Evolutionary conservation across 2,888 invertebrate genomes (phyloP).

Genomic region (Tanytarsus gracilentus): DNA sequence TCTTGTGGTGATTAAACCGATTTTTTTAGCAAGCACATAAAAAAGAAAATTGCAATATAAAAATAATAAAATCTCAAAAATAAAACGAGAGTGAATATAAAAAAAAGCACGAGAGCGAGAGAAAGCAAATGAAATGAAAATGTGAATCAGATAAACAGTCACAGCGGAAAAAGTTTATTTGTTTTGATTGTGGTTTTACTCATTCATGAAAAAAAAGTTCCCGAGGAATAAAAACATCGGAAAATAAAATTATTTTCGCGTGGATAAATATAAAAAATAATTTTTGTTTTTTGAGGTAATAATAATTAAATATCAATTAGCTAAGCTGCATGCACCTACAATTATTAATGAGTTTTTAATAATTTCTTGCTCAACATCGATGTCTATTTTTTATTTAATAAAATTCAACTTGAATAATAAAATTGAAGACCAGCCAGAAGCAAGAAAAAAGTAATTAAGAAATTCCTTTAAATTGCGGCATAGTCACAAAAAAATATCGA

Average conservation of each 20-base stretch:
- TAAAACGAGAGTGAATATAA: neutral
- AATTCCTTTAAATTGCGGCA: conserved; percentile 14
- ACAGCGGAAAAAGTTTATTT: conserved; percentile 12
- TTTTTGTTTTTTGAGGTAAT: neutral
- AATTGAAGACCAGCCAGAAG: no score
- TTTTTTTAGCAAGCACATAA: neutral
- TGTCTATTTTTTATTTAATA: no score
- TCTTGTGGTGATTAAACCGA: neutral
- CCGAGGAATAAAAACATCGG: neutral
- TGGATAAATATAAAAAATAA: neutral
- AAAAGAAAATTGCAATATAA: neutral
- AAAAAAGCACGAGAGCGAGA: neutral
- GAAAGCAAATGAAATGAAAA: conserved; percentile 14
- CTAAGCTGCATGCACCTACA: no score
- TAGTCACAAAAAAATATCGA: conserved; percentile 6
- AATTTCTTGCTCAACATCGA: no score
- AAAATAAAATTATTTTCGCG: neutral
- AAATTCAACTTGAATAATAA: no score
- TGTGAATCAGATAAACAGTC: conserved; percentile 20
- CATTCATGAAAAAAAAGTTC: neutral
- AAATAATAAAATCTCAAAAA: neutral
- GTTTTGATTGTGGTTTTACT: conserved; percentile 24
- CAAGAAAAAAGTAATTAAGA: conserved; percentile 13
- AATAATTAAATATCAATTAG: neutral
- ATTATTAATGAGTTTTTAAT: no score